These are phyloP conservation scores for Heterohyrax brucei DNA, from an alignment of 2,797 vertebrate species.

Conservation along the genomic window DNA sequence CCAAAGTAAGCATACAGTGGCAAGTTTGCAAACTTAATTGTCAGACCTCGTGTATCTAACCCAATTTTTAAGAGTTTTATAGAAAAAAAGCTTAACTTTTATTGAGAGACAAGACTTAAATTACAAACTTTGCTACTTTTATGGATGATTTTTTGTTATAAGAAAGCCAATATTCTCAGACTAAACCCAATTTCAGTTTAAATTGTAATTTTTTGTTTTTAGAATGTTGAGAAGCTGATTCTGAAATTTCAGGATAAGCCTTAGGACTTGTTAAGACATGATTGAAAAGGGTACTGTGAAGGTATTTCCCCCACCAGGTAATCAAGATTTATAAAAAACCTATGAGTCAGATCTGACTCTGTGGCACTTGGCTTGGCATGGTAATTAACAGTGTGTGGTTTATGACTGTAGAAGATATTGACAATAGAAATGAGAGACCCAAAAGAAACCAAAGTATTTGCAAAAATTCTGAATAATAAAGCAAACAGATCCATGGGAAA, in stretches of 20 bases:
- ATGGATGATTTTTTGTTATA: constrained; percentile 5
- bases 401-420: neutral
- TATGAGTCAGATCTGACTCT: too few species aligned
- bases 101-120: neutral
- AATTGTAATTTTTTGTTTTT: neutral
- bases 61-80: neutral
- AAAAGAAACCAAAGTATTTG: neutral
- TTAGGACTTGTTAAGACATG: neutral
- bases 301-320: neutral
- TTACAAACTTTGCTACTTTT: neutral
- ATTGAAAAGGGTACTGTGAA: neutral
- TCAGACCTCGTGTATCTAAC: neutral
- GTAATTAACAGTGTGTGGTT: neutral
- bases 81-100: neutral
- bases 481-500: neutral
- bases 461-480: neutral
- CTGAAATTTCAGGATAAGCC: neutral
- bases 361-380: too few species aligned
- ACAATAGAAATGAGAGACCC: neutral
- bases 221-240: neutral
- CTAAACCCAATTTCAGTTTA: neutral
- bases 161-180: neutral
- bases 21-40: too few species aligned
- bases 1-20: too few species aligned
- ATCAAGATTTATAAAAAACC: neutral